Evolutionary conservation across 2,113 vertebrate genomes (phyloP).

Genomic region (Garra rufa): DNA sequence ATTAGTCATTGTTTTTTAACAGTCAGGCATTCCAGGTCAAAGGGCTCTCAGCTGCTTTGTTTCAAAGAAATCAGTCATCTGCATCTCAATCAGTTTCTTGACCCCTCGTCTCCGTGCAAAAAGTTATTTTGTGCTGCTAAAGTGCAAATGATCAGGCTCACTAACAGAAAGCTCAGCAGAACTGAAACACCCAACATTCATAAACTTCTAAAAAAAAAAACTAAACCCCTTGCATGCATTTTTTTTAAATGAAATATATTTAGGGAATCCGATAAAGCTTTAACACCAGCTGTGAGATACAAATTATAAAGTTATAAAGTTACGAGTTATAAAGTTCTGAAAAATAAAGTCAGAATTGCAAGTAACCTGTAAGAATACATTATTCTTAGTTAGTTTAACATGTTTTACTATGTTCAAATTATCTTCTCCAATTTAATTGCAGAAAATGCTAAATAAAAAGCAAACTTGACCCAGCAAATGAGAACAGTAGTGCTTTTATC

Average conservation of each 20-base stretch:
- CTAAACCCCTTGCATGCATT: background rate
- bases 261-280: background rate
- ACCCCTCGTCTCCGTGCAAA: background rate
- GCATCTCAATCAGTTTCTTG: conserved; percentile 33
- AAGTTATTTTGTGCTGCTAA: background rate
- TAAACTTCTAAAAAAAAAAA: background rate
- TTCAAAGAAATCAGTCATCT: conserved; percentile 36
- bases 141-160: background rate
- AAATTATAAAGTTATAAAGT: no score
- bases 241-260: background rate
- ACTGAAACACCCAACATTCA: background rate
- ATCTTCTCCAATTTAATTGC: no score
- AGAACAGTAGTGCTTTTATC: no score
- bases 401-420: no score
- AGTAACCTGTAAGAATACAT: no score
- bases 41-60: conserved; percentile 51
- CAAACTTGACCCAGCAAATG: no score
- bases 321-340: no score
- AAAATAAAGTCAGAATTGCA: no score
- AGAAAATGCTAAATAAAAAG: no score
- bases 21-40: conserved; percentile 47
- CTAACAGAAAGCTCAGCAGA: background rate
- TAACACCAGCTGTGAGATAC: no score
- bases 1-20: conserved; percentile 52
- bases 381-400: no score